Evolutionary conservation across 2,888 invertebrate species (phyloP).

Genomic region (Lasioglossum pauxillum): DNA sequence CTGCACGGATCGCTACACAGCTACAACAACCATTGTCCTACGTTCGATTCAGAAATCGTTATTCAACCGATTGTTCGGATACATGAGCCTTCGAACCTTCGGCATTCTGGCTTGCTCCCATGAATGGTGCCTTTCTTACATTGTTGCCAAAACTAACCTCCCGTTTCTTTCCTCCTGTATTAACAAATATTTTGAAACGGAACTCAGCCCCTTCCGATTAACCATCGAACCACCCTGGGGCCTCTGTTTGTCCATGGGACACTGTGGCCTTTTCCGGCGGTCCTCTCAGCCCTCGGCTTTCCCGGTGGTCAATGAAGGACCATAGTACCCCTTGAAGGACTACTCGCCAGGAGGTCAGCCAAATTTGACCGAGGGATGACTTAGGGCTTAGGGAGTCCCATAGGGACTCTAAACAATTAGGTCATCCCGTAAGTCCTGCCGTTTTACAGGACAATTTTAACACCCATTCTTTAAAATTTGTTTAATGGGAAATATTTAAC

Average conservation of each 20-base stretch:
- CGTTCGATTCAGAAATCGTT: constrained; percentile 41
- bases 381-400: background rate
- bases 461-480: no score
- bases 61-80: constrained; percentile 49
- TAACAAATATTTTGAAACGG: background rate
- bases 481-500: no score
- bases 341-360: background rate
- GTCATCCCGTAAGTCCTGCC: background rate
- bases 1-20: constrained; percentile 26
- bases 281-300: background rate
- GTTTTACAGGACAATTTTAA: background rate
- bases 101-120: constrained; percentile 47
- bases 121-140: constrained; percentile 46
- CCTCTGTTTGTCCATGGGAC: background rate
- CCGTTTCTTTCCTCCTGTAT: background rate
- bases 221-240: background rate
- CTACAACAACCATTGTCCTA: constrained; percentile 52
- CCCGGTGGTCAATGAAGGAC: background rate
- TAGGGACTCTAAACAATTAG: background rate
- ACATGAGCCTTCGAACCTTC: constrained; percentile 43
- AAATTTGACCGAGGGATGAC: constrained; percentile 6
- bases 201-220: background rate
- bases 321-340: background rate
- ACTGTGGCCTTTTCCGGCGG: background rate
- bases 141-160: background rate